Evolutionary conservation across 2,888 invertebrate genomes (phyloP).

Genomic region (Dexiosoma caninum): DNA sequence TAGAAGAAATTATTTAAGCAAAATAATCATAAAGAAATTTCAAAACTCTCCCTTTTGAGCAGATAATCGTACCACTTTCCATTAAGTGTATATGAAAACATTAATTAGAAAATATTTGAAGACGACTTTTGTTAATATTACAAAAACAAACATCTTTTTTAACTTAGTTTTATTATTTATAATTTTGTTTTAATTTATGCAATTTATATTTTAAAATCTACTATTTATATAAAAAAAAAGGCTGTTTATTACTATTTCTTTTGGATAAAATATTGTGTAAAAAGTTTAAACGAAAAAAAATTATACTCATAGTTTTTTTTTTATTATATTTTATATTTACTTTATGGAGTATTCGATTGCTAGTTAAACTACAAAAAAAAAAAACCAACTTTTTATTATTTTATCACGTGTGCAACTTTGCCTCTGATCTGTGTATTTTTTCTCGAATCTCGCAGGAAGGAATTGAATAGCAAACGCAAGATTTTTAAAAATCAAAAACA

Average conservation of each 20-base stretch:
- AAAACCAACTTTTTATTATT: too few species aligned
- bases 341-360: too few species aligned
- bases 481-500: conserved; percentile 22
- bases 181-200: neutral
- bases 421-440: neutral
- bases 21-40: neutral
- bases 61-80: neutral
- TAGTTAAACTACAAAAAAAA: too few species aligned
- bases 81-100: conserved; percentile 1
- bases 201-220: conserved; percentile 20
- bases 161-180: conserved; percentile 7
- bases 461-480: too few species aligned
- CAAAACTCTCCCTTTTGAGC: neutral
- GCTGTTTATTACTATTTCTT: conserved; percentile 35
- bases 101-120: conserved; percentile 1
- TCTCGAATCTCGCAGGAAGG: too few species aligned
- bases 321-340: too few species aligned
- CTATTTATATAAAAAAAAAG: conserved; percentile 27
- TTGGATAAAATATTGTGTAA: neutral
- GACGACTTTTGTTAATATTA: conserved; percentile 15
- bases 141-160: neutral
- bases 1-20: conserved; percentile 14
- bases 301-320: too few species aligned
- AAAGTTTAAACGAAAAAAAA: too few species aligned
- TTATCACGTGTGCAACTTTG: neutral